Evolutionary conservation across 2,113 vertebrate genomes (phyloP), one percentile per base, ranked within the genome.

Genomic region (Tiliqua scincoides): DNA sequence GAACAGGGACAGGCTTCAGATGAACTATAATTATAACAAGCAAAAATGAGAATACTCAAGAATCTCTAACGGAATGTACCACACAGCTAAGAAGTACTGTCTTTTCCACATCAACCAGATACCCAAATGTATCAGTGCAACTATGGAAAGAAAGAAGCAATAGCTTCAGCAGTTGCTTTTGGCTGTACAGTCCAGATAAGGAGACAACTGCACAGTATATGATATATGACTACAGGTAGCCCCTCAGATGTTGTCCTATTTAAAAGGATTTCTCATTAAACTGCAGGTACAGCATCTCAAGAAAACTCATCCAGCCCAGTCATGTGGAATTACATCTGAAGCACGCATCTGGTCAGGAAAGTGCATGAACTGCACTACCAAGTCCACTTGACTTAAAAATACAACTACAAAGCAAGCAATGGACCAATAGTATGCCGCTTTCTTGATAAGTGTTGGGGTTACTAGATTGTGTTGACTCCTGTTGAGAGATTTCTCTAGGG

Each of bases 1-100:
- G 11, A 91, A 83, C 32, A 83, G 30, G n/a, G 43, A 61, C 15
- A 75, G 48, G 85, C 78, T 83, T 86, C 23, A 52, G 11, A 7
- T 79, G 57, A 30, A 43, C 40, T 72, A 3, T 67, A 52, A 61
- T 71, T 21, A 27, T 21, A 9, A 15, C 12, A 79, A 63, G 27
- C 35, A 63, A 63, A 63, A 63, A 3, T 23, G 30, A 30, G 18
- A 12, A 57, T 57, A 57, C 10, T 12, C 17, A 57, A 57, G 54
- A 57, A 43, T n/a, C 35, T 62, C 32, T 27, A 48, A 5, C 72
- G 10, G 35, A 30, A 40, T 68, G 62, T 25, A 63, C 76, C 71
- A 85, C 30, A 80, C 65, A 4, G 18, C 30, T 71, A 35, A 35
- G n/a, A 18, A n/a, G 57, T 57, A 1, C 27, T 82, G 32, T 72